Conservation (phyloP, 2,888 invertebrate genomes). For the Ypsolopha sequella region DNA sequence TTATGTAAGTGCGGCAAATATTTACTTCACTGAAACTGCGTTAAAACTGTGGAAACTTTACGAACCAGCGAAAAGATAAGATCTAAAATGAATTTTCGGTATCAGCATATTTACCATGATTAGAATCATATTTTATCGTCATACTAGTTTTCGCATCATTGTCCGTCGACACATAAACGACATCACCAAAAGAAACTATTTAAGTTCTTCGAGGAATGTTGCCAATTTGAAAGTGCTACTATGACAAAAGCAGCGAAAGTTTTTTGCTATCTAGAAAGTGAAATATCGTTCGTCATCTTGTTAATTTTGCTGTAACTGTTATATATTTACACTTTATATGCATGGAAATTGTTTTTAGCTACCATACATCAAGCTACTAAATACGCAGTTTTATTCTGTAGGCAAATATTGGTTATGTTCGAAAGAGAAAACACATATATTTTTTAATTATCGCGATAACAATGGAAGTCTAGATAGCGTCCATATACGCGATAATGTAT, state of each 20-base stretch:
- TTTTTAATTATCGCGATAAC: background rate
- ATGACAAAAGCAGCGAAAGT: background rate
- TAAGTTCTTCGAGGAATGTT: background rate
- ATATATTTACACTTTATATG: too few species aligned
- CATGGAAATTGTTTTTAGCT: too few species aligned
- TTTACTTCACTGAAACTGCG: too few species aligned
- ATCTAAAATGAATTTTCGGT: constrained; percentile 14
- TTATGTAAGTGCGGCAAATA: too few species aligned
- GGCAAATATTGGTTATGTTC: too few species aligned
- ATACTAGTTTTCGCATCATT: too few species aligned
- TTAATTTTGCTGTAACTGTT: too few species aligned
- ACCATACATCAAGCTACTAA: too few species aligned
- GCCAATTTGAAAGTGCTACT: background rate
- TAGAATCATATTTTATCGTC: too few species aligned
- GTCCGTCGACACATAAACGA: constrained; percentile 2
- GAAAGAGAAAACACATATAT: background rate
- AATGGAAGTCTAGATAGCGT: background rate
- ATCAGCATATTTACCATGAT: constrained; percentile 7
- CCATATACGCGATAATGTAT: background rate
- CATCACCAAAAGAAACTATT: constrained; percentile 1
- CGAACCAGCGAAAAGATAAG: constrained; percentile 11
- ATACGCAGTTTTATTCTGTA: too few species aligned
- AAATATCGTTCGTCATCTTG: background rate
- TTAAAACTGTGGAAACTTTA: too few species aligned
- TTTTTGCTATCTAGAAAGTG: background rate